Base-by-base conservation (phyloP, 2,113 vertebrate species). In the Hippocampus comes region DNA sequence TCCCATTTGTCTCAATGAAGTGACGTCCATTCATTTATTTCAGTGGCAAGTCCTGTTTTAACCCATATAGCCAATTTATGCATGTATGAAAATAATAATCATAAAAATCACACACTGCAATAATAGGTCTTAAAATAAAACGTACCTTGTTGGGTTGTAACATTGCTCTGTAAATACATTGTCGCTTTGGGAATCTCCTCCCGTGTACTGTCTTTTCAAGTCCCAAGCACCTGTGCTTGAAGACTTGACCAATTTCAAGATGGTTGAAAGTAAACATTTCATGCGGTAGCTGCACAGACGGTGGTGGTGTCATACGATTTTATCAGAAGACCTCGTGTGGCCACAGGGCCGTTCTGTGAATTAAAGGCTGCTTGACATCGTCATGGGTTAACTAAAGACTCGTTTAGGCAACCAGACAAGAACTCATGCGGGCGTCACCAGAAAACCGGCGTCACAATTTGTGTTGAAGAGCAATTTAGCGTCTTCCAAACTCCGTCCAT, bases 251-350 rank as follows among this genome's bases (percentile, higher is more conserved):
- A 48, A 66, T 18, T 1, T 66, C 64, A 46, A 66, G 64, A 8
- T 23, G 64, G 23, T 49, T 66, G 64, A 48, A 66, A 66, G 64
- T 25, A 66, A 66, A 66, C 64, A 48, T 66, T 25, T 59, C 48
- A 43, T 18, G 42, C 34, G 6, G n/a, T 5, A 15, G 64, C 46
- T 17, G n/a, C 43, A 46, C 63, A 65, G n/a, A 27, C 11, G n/a
- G 23, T 66, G 43, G 43, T 27, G n/a, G 21, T 25, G 18, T 41
- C 3, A 63, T 5, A 42, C 61, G 64, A 66, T 49, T 66, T 6
- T 3, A 17, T 65, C 63, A 65, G 5, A 34, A 41, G 9, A 27
- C 23, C 2, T 66, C 64, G 64, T 48, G 7, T 18, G 25, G 43
- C 14, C 64, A 48, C 23, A 18, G 42, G 20, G 23, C 3, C 43